Evolutionary conservation across 2,888 invertebrate genomes (phyloP).

Genomic region (Prionchulus punctatus): DNA sequence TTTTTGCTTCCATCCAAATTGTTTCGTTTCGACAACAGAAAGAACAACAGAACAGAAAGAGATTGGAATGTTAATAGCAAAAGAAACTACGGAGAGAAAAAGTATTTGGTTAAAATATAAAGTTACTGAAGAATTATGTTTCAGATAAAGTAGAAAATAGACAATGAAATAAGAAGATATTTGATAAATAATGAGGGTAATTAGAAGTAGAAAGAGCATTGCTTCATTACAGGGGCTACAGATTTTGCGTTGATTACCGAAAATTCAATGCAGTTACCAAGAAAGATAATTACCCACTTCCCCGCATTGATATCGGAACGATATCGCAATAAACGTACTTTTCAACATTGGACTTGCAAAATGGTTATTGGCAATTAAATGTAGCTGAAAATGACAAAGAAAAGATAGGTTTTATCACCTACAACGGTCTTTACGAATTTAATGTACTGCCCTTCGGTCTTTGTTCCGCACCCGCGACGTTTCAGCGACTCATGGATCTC

Average conservation of each 20-base stretch:
- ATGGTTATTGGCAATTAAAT: slow-evolving; percentile 12
- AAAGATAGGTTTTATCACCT: slow-evolving; percentile 18
- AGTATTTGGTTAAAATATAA: too few relatives aligned
- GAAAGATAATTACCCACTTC: slow-evolving; percentile 13
- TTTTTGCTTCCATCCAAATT: too few relatives aligned
- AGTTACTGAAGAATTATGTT: too few relatives aligned
- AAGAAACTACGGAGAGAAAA: too few relatives aligned
- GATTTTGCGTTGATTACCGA: slow-evolving; percentile 5
- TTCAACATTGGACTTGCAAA: slow-evolving; percentile 12
- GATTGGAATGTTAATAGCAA: too few relatives aligned
- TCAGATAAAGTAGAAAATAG: too few relatives aligned
- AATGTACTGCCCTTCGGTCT: slow-evolving; percentile 17
- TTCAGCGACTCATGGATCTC: slow-evolving; percentile 18
- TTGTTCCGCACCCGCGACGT: slow-evolving; percentile 17
- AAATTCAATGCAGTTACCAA: slow-evolving; percentile 8
- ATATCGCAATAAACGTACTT: slow-evolving; percentile 7
- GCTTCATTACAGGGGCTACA: too few relatives aligned
- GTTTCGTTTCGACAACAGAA: too few relatives aligned
- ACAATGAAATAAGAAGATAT: too few relatives aligned
- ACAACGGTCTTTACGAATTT: slow-evolving; percentile 18
- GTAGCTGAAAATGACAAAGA: slow-evolving; percentile 13
- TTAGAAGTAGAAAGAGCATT: too few relatives aligned
- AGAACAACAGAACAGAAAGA: too few relatives aligned
- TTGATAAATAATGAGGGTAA: too few relatives aligned
- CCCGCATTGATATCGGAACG: slow-evolving; percentile 10